Percentiles rank a stretch among this genome's conserved stretches.
Conservation (phyloP, 2,888 invertebrate species). For the Ditula angustiorana region DNA sequence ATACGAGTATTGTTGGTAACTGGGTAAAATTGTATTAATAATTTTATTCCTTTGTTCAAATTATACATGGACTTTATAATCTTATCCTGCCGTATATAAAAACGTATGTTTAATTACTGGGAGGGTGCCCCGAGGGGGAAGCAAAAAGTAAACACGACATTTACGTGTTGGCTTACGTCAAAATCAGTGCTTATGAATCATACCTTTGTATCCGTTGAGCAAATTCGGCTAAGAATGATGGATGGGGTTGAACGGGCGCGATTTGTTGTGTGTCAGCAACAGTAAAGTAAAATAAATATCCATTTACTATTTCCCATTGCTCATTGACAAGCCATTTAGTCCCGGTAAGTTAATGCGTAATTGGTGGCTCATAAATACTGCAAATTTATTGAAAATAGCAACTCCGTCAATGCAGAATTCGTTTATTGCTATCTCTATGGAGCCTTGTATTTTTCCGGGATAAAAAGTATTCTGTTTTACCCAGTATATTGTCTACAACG, state of each 20-base stretch:
- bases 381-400: background rate
- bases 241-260: slow-evolving; percentile 19
- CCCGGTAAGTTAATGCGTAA: slow-evolving; percentile 19
- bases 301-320: slow-evolving; percentile 34
- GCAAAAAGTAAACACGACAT: slow-evolving; percentile 2
- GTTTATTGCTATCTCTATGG: too few species aligned
- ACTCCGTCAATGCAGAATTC: too few species aligned
- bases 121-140: background rate
- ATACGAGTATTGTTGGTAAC: too few species aligned
- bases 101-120: background rate
- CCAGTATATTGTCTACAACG: too few species aligned
- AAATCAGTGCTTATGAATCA: slow-evolving; percentile 38
- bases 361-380: background rate
- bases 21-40: too few species aligned
- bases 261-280: slow-evolving; percentile 21
- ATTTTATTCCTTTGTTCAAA: background rate
- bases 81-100: background rate
- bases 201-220: slow-evolving; percentile 36
- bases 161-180: slow-evolving; percentile 19
- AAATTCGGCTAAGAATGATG: slow-evolving; percentile 41
- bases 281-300: slow-evolving; percentile 29
- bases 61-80: background rate
- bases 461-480: too few species aligned
- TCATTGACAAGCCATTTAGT: slow-evolving; percentile 37
- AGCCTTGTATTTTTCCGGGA: too few species aligned